A percentile compares a stretch with the other conserved stretches of the same genome.
These are phyloP conservation scores for Coregonus suidteri DNA, from an alignment of 2,797 vertebrate genomes.

Conservation along the genomic window DNA sequence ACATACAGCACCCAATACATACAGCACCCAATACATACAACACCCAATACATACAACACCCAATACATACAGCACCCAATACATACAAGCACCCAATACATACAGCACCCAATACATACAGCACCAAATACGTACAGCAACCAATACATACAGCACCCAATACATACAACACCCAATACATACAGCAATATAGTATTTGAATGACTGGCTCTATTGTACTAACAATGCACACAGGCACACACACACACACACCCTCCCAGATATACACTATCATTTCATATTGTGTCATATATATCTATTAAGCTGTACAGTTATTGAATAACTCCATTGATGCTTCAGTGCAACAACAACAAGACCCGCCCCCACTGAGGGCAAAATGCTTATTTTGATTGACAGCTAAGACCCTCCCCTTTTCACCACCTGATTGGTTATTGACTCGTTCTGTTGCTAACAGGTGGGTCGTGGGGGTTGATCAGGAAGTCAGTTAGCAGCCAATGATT, in stretches of 20 bases:
- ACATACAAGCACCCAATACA: too few relatives aligned
- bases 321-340: slow-evolving; percentile 69
- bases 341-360: slow-evolving; percentile 63
- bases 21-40: too few relatives aligned
- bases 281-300: neutral
- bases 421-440: slow-evolving; percentile 14
- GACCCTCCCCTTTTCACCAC: slow-evolving; percentile 62
- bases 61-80: too few relatives aligned
- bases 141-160: too few relatives aligned
- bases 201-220: neutral
- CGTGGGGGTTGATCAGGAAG: neutral
- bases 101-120: too few relatives aligned
- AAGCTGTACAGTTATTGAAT: slow-evolving; percentile 64
- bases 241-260: neutral
- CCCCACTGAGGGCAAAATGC: slow-evolving; percentile 66
- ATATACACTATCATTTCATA: neutral
- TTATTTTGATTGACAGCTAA: slow-evolving; percentile 73
- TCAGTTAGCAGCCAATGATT: slow-evolving; percentile 10
- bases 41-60: too few relatives aligned
- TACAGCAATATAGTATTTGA: slow-evolving; percentile 11
- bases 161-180: too few relatives aligned
- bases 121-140: too few relatives aligned
- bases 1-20: too few relatives aligned
- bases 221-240: neutral
- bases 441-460: slow-evolving; percentile 4